A percentile compares a stretch with the other conserved stretches of the same genome.
These are phyloP conservation scores for Acrobasis repandana DNA, from an alignment of 2,888 invertebrate genomes.

Conservation along the genomic window DNA sequence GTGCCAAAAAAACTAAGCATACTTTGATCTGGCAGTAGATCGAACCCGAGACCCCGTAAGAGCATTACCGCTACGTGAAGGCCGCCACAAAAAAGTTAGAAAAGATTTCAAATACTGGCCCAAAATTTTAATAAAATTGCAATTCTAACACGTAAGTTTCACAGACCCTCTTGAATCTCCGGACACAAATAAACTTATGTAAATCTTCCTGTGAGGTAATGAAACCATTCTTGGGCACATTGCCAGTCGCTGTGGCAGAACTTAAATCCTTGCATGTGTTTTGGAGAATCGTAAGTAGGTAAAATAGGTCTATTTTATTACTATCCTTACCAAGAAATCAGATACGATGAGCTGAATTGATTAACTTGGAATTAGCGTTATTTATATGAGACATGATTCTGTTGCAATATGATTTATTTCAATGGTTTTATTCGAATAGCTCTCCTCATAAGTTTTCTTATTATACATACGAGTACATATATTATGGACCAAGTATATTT, in stretches of 20 bases:
- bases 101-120: neutral
- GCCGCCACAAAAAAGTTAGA: no score
- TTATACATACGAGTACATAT: no score
- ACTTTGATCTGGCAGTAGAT: no score
- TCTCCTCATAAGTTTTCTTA: no score
- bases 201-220: slow-evolving; percentile 20
- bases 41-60: no score
- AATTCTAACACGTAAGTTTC: slow-evolving; percentile 5
- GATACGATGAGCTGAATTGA: neutral
- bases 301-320: neutral
- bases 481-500: no score
- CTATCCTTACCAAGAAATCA: neutral
- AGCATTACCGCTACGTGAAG: no score
- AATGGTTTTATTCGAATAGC: no score
- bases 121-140: slow-evolving; percentile 6
- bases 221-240: slow-evolving; percentile 23
- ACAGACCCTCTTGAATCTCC: neutral
- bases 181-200: slow-evolving; percentile 22
- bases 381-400: no score
- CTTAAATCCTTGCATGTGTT: slow-evolving; percentile 18
- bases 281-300: slow-evolving; percentile 11
- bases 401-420: no score
- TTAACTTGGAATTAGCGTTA: no score
- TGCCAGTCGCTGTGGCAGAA: slow-evolving; percentile 13
- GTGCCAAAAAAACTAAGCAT: no score